Evolutionary conservation across 35 echinoderm and acorn worm species (phyloP).

Genomic region (Holothuria glaberrima): DNA sequence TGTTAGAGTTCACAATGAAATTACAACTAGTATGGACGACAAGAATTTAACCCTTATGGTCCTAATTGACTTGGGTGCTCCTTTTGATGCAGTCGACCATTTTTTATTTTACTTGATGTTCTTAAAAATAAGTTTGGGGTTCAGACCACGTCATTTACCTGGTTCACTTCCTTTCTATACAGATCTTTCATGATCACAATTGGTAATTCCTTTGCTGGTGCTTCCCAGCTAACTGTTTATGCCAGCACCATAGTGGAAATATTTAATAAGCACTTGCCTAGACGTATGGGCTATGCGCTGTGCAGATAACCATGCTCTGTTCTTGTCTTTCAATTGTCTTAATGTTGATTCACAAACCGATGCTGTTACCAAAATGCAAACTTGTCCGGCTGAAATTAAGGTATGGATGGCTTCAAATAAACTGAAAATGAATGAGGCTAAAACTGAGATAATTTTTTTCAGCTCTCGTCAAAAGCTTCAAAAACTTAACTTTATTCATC

Average conservation of each 20-base stretch:
- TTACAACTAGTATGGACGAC: too few species aligned
- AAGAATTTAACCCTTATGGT: too few species aligned
- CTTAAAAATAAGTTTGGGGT: too few species aligned
- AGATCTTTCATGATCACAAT: constrained; percentile 27
- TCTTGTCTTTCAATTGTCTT: not conserved
- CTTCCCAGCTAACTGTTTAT: not conserved
- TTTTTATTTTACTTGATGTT: constrained; percentile 16
- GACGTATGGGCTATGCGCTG: constrained; percentile 42
- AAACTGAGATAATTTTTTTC: too few species aligned
- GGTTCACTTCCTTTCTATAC: too few species aligned
- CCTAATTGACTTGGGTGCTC: not conserved
- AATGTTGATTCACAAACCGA: too few species aligned
- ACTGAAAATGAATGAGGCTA: too few species aligned
- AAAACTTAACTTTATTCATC: too few species aligned
- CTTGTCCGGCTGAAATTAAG: not conserved
- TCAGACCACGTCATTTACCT: too few species aligned
- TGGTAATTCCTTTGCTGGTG: constrained; percentile 12
- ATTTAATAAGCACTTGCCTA: not conserved
- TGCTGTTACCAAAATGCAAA: not conserved
- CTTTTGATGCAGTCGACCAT: constrained; percentile 1
- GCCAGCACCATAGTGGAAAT: not conserved
- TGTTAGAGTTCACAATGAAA: too few species aligned
- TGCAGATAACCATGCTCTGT: constrained; percentile 19
- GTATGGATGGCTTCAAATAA: not conserved
- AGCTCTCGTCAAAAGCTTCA: too few species aligned